phyloP scores from a whole-genome alignment of 2,888 invertebrate species.

The Ptychoptera contaminata region DNA sequence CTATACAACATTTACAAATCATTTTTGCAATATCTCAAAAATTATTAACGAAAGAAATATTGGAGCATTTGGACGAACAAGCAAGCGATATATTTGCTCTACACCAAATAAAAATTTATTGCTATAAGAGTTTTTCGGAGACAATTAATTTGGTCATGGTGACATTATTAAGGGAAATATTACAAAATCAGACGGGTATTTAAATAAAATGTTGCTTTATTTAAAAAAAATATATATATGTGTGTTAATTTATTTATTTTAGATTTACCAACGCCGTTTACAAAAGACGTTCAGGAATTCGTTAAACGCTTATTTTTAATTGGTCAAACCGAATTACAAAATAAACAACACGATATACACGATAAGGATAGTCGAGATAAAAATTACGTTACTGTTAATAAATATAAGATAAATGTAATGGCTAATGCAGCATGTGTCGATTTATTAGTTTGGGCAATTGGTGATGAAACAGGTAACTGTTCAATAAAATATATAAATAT shows the following conservation, averaged over 20 bases:
- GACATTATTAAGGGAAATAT: constrained; percentile 73
- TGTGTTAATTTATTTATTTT: neutral
- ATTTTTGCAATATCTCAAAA: constrained; percentile 69
- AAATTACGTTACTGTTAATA: constrained; percentile 54
- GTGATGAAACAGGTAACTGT: constrained; percentile 77
- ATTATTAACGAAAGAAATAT: constrained; percentile 66
- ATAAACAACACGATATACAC: constrained; percentile 54
- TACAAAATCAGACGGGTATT: constrained; percentile 60
- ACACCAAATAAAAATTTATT: constrained; percentile 63
- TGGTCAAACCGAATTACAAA: constrained; percentile 85
- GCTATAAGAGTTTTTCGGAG: constrained; percentile 90
- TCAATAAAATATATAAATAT: constrained; percentile 7
- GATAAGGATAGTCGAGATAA: constrained; percentile 57
- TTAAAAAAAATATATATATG: neutral
- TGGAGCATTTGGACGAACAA: constrained; percentile 69
- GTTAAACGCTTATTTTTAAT: constrained; percentile 77
- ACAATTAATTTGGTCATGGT: constrained; percentile 87
- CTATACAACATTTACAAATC: constrained; percentile 64
- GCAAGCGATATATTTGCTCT: constrained; percentile 62
- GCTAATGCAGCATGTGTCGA: constrained; percentile 96
- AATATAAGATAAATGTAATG: constrained; percentile 89
- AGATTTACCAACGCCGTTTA: constrained; percentile 78
- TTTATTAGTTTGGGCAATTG: constrained; percentile 92
- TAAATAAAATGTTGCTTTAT: neutral
- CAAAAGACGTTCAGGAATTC: constrained; percentile 85